Conservation (phyloP, 2,888 invertebrate genomes). For the Poecilobothrus nobilitatus region DNA sequence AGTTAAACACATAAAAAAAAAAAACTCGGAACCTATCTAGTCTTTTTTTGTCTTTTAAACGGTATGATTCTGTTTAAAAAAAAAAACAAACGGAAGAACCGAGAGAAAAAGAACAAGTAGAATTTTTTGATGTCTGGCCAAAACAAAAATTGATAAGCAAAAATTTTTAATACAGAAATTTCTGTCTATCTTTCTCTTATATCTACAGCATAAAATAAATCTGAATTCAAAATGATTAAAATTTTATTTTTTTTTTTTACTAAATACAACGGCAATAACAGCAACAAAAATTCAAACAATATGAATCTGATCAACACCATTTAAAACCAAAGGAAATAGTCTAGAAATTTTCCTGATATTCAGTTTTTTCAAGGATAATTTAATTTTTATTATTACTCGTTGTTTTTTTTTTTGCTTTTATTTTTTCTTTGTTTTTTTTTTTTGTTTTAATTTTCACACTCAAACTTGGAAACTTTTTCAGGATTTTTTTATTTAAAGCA, state of each 20-base stretch:
- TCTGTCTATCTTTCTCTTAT: too few species aligned
- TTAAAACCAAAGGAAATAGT: not conserved
- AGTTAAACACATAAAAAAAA: too few species aligned
- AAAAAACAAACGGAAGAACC: not conserved
- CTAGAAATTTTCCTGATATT: not conserved
- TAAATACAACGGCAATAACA: too few species aligned
- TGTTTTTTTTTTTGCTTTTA: not conserved
- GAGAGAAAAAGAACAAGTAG: not conserved
- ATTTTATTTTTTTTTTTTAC: not conserved
- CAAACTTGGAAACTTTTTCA: not conserved
- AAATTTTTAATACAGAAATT: too few species aligned
- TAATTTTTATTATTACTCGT: not conserved
- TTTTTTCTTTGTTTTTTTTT: not conserved
- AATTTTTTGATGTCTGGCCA: not conserved
- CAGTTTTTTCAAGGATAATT: conserved; percentile 1
- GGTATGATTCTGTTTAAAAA: not conserved
- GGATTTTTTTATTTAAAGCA: too few species aligned
- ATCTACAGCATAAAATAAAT: too few species aligned
- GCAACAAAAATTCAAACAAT: too few species aligned
- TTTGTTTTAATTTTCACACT: not conserved
- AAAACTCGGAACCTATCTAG: too few species aligned
- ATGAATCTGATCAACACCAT: too few species aligned
- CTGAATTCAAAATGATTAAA: not conserved
- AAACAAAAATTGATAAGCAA: not conserved
- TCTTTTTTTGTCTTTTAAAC: not conserved